Percentiles rank a stretch among this genome's conserved stretches.
Evolutionary conservation across 2,113 vertebrate genomes (phyloP).

Genomic region (Phycodurus eques): DNA sequence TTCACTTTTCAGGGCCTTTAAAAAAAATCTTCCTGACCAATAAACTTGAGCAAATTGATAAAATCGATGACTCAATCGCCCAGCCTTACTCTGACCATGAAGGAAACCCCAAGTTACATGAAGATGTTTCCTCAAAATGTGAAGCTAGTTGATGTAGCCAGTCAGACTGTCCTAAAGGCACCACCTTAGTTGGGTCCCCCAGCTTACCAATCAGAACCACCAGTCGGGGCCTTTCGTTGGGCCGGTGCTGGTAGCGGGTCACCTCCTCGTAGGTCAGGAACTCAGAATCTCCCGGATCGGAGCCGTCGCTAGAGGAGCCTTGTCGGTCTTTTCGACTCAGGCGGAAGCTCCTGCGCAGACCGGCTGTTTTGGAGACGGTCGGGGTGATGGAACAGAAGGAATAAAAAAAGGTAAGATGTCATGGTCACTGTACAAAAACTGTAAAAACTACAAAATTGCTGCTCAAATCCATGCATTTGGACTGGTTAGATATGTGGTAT

Average conservation of each 20-base stretch:
- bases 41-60: too few relatives aligned
- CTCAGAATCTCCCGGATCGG: conserved; percentile 67
- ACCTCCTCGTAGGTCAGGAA: conserved; percentile 91
- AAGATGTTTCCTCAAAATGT: neutral
- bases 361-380: conserved; percentile 69
- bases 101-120: neutral
- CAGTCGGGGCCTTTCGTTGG: conserved; percentile 82
- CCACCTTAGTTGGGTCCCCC: neutral
- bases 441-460: neutral
- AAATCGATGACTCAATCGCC: too few relatives aligned
- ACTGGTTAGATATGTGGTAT: neutral
- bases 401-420: conserved; percentile 1
- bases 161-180: neutral
- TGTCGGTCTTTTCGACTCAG: conserved; percentile 86
- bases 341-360: conserved; percentile 89
- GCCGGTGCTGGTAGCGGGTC: conserved; percentile 85
- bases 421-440: neutral
- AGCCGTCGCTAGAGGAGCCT: conserved; percentile 69
- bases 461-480: neutral
- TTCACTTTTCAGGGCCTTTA: too few relatives aligned
- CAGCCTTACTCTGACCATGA: neutral
- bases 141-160: neutral
- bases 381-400: neutral
- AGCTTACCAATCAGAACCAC: conserved; percentile 90
- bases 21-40: too few relatives aligned